Conservation (phyloP, 2,113 vertebrate species). For the Chloebia gouldiae region DNA sequence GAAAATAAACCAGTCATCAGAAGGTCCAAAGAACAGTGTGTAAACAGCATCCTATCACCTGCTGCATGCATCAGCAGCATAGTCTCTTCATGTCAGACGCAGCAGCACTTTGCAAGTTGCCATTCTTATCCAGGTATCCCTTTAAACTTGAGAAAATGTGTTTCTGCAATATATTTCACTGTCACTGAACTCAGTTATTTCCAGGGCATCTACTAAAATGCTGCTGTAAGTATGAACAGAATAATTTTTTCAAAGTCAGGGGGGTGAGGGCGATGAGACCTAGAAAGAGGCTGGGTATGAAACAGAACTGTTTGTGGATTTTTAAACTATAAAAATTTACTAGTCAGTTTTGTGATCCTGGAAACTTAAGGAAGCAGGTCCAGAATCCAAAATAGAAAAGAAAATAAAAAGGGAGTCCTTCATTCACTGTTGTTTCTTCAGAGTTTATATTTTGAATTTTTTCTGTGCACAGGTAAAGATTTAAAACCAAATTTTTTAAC, state of each 20-base stretch:
- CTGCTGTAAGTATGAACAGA: background rate
- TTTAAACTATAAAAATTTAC: background rate
- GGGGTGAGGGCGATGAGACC: rapidly evolving
- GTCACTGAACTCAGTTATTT: background rate
- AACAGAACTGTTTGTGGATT: background rate
- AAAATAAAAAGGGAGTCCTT: background rate
- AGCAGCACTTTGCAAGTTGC: background rate
- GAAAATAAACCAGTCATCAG: background rate
- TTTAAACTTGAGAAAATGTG: background rate
- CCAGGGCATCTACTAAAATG: background rate
- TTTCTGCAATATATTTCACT: background rate
- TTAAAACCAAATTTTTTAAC: background rate
- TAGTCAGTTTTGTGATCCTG: background rate
- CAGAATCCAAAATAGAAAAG: background rate
- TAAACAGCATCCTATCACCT: background rate
- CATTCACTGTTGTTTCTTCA: background rate
- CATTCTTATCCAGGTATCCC: background rate
- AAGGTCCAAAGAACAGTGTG: background rate
- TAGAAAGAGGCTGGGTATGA: background rate
- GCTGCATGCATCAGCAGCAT: background rate
- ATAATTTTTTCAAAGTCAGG: rapidly evolving
- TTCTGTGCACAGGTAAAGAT: background rate
- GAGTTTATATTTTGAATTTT: background rate
- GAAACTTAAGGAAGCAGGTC: background rate
- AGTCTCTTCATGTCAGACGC: background rate